Evolutionary conservation across 2,113 vertebrate species (phyloP).

Genomic region (Anhinga anhinga): DNA sequence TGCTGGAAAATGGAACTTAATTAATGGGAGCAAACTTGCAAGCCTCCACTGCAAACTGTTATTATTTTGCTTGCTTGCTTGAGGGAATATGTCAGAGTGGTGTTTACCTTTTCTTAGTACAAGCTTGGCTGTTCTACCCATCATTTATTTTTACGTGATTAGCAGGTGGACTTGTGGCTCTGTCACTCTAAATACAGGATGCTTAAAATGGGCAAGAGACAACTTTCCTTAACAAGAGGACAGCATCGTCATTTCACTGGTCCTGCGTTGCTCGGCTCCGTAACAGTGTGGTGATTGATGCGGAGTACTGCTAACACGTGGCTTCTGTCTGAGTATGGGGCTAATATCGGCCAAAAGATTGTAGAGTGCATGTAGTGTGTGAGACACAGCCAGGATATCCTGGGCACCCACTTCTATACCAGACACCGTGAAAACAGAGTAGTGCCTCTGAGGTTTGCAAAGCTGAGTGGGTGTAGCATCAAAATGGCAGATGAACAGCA

Average conservation of each 20-base stretch:
- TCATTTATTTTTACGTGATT: constrained; percentile 27
- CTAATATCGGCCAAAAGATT: not conserved
- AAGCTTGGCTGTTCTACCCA: constrained; percentile 2
- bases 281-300: not conserved
- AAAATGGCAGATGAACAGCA: not conserved
- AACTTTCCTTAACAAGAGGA: not conserved
- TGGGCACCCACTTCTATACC: not conserved
- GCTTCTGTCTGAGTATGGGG: not conserved
- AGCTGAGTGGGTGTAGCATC: not conserved
- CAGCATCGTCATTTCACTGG: not conserved
- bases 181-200: not conserved
- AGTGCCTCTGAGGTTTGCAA: not conserved
- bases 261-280: not conserved
- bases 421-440: not conserved
- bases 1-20: constrained; percentile 34
- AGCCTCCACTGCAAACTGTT: constrained; percentile 12
- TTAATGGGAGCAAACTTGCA: constrained; percentile 27
- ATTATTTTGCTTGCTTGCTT: constrained; percentile 23
- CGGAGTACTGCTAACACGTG: accelerated
- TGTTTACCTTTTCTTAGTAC: constrained; percentile 34
- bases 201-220: not conserved
- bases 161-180: not conserved
- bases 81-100: constrained; percentile 12
- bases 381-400: not conserved
- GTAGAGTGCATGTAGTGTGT: not conserved